Conservation (phyloP, 2,113 vertebrate species). For the Meleagris gallopavo region DNA sequence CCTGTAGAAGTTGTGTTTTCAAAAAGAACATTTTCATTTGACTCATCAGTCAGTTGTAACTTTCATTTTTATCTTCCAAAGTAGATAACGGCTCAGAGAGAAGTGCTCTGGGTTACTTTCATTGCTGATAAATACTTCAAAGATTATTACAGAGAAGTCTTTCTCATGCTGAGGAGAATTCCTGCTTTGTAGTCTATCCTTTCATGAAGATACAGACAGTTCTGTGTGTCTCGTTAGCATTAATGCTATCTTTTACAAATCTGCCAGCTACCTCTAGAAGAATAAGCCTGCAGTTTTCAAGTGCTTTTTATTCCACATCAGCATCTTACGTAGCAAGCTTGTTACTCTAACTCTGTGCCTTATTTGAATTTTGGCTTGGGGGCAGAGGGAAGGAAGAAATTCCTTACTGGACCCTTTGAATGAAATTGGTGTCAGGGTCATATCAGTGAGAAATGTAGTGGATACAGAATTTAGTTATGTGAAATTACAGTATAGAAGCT, state of each 20-base stretch:
- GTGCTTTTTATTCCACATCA: background rate
- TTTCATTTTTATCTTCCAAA: conserved; percentile 13
- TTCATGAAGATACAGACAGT: background rate
- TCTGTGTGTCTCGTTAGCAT: background rate
- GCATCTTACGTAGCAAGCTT: background rate
- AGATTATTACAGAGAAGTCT: conserved; percentile 2
- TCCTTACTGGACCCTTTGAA: accelerated
- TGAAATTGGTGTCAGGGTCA: background rate
- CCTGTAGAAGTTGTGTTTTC: background rate
- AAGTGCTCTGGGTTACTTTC: background rate
- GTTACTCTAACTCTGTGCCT: background rate
- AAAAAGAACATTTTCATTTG: background rate
- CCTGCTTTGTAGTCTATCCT: background rate
- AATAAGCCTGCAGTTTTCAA: background rate
- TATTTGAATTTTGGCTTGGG: background rate
- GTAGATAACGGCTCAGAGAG: background rate
- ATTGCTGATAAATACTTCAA: conserved; percentile 20
- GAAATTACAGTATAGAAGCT: background rate
- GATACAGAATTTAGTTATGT: background rate
- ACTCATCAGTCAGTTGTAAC: background rate
- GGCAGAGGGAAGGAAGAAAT: background rate
- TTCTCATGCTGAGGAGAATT: background rate
- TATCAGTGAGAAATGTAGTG: background rate
- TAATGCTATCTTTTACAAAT: background rate
- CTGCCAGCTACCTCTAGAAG: background rate